Percentiles rank a stretch among this genome's conserved stretches.
phyloP scores from a whole-genome alignment of 2,113 vertebrate species.

The Paedocypris sp. region DNA sequence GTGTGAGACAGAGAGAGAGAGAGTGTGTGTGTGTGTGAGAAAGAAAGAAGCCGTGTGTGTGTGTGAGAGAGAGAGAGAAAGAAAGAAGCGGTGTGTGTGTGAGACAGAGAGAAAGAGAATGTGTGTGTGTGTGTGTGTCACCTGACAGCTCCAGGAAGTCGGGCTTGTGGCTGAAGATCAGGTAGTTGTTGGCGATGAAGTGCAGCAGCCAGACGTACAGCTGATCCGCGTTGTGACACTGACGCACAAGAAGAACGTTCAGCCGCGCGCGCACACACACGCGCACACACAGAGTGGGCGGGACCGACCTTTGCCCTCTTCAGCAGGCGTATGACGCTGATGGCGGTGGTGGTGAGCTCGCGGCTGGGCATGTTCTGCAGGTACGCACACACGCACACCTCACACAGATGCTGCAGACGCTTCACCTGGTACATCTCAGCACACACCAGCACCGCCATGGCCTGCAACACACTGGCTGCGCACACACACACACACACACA shows the following conservation, averaged over 20 bases:
- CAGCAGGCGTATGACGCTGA: conserved; percentile 81
- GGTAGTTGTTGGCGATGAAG: conserved; percentile 96
- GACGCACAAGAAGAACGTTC: too few relatives aligned
- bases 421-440: conserved; percentile 98
- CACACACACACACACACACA: conserved; percentile 41
- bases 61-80: too few relatives aligned
- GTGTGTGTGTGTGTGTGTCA: too few relatives aligned
- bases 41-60: too few relatives aligned
- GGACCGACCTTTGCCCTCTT: conserved; percentile 80
- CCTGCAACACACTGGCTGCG: conserved; percentile 85
- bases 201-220: conserved; percentile 93
- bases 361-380: conserved; percentile 93
- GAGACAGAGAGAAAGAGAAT: background rate
- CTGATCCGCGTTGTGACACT: conserved; percentile 94
- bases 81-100: too few relatives aligned
- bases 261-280: background rate
- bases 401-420: conserved; percentile 88
- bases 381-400: conserved; percentile 86
- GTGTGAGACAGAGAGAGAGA: too few relatives aligned
- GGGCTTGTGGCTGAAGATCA: conserved; percentile 95
- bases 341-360: conserved; percentile 79
- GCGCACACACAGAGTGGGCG: background rate
- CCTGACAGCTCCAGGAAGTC: conserved; percentile 97
- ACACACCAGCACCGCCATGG: conserved; percentile 91
- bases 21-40: too few relatives aligned